These are phyloP conservation scores for Xylophagus ater DNA, from an alignment of 2,888 invertebrate genomes.

Conservation along the genomic window DNA sequence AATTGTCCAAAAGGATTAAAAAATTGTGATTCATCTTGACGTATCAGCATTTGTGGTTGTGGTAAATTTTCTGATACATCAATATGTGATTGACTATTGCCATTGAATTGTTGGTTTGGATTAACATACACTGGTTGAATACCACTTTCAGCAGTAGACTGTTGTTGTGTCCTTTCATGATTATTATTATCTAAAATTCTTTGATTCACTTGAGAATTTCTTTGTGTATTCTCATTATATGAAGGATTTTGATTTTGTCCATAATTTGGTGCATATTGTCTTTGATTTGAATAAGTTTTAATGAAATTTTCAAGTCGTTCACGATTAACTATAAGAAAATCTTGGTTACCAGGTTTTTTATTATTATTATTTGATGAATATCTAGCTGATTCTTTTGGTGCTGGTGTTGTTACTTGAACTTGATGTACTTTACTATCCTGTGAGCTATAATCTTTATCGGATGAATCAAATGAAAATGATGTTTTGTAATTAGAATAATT, in stretches of 20 bases:
- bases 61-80: slow-evolving; percentile 11
- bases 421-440: slow-evolving; percentile 16
- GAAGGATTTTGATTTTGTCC: too few relatives aligned
- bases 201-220: too few relatives aligned
- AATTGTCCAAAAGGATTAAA: too few relatives aligned
- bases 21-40: slow-evolving; percentile 8
- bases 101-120: slow-evolving; percentile 1
- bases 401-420: slow-evolving; percentile 10
- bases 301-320: too few relatives aligned
- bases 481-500: not conserved
- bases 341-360: too few relatives aligned
- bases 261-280: too few relatives aligned
- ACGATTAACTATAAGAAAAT: too few relatives aligned
- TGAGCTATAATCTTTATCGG: slow-evolving; percentile 19
- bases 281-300: too few relatives aligned
- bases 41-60: slow-evolving; percentile 11
- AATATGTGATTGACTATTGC: slow-evolving; percentile 9
- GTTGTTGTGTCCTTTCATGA: not conserved
- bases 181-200: too few relatives aligned
- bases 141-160: slow-evolving; percentile 5
- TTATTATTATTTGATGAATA: too few relatives aligned
- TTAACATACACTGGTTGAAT: slow-evolving; percentile 2
- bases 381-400: slow-evolving; percentile 21
- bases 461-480: not conserved
- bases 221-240: too few relatives aligned